These are phyloP conservation scores for Temnothorax curvispinosus DNA, from an alignment of 1,140 invertebrate species.

Conservation along the genomic window DNA sequence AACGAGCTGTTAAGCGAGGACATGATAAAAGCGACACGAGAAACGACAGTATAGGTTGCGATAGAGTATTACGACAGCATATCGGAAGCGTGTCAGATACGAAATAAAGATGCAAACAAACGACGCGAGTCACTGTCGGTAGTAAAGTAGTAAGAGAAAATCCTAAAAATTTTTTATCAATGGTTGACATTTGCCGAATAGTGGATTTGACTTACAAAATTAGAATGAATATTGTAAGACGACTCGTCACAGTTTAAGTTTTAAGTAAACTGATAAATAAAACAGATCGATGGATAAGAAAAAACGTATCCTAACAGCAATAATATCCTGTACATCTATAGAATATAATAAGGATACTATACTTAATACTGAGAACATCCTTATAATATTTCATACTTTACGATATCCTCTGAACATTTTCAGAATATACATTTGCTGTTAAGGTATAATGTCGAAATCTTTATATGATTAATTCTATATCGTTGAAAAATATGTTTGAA, in stretches of 20 bases:
- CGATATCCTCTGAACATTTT: no score
- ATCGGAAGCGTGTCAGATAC: not conserved
- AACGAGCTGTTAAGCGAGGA: slow-evolving; percentile 20
- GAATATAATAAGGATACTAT: no score
- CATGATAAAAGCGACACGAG: not conserved
- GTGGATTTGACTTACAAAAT: no score
- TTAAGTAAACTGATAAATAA: not conserved
- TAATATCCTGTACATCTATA: no score
- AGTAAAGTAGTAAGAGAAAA: not conserved
- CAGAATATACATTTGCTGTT: no score
- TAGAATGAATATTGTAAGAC: not conserved
- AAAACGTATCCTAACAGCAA: no score
- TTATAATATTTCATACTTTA: no score
- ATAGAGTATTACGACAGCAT: not conserved
- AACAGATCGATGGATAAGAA: not conserved
- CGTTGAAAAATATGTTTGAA: not conserved
- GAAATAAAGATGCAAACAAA: not conserved
- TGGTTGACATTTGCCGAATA: not conserved
- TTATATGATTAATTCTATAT: not conserved
- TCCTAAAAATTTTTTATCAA: not conserved
- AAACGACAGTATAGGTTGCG: slow-evolving; percentile 14
- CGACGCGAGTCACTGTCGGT: not conserved
- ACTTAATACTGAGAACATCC: no score
- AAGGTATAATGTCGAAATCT: not conserved
- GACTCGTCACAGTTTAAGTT: not conserved